phyloP scores from a whole-genome alignment of 2,888 invertebrate genomes.

The Autographa gamma region DNA sequence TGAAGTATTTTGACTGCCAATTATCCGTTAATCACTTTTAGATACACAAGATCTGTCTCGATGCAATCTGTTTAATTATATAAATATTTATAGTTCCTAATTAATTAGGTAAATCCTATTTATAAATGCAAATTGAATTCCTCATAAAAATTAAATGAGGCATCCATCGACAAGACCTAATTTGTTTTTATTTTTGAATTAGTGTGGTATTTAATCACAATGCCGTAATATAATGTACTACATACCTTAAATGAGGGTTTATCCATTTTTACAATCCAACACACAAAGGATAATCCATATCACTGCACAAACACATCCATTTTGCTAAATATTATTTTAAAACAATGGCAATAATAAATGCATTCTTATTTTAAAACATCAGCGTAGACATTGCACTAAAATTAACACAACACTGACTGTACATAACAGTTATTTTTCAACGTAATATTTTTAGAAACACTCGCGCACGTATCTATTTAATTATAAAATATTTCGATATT shows the following conservation, averaged over 20 bases:
- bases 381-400: slow-evolving; percentile 77
- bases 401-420: slow-evolving; percentile 66
- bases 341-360: slow-evolving; percentile 69
- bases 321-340: slow-evolving; percentile 60
- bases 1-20: slow-evolving; percentile 49
- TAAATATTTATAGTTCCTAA: slow-evolving; percentile 13
- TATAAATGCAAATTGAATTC: slow-evolving; percentile 20
- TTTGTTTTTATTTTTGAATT: slow-evolving; percentile 11
- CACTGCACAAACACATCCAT: slow-evolving; percentile 69
- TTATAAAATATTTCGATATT: slow-evolving; percentile 50
- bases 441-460: slow-evolving; percentile 70
- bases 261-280: slow-evolving; percentile 81
- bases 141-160: slow-evolving; percentile 17
- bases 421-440: slow-evolving; percentile 68
- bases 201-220: slow-evolving; percentile 14
- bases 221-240: slow-evolving; percentile 6
- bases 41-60: slow-evolving; percentile 21
- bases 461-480: slow-evolving; percentile 38
- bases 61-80: slow-evolving; percentile 12
- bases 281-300: slow-evolving; percentile 70
- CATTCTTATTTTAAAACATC: slow-evolving; percentile 74
- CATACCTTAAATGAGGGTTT: slow-evolving; percentile 84
- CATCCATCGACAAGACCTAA: slow-evolving; percentile 14
- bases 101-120: slow-evolving; percentile 9
- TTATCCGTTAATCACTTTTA: slow-evolving; percentile 36